Base-by-base conservation (phyloP, 2,888 invertebrate species). In the Lasioglossum vierecki region DNA sequence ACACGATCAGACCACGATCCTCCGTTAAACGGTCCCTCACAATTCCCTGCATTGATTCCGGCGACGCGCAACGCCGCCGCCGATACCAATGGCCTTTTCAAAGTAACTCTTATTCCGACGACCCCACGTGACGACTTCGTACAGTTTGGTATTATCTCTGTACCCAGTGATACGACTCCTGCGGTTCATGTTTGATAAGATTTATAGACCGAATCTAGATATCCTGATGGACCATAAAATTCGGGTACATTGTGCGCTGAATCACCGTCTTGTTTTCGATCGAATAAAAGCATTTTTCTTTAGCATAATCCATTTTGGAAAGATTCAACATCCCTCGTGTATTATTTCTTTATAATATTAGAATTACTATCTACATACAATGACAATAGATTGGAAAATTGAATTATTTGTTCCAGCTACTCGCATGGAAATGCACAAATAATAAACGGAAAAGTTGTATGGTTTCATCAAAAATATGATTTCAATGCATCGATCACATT, bases 41-140 rank as follows among this genome's bases (percentile, higher is more conserved):
- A 81, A 81, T 77, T 39, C 60, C 39, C 44, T 22, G 80, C 78
- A 81, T 81, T 81, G 80, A 81, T 81, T 81, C 71, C 78, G 71
- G 80, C 80, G 71, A 77, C 80, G 77, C 46, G 46, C 46, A 46
- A 46, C 15, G 15, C 46, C 46, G 15, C 15, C 46, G 46, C 77
- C 70, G 80, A 80, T 80, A 80, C 80, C 77, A 71, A 81, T 71
- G 60, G 77, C 39, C 78, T 39, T 15, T 71, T 22, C 60, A 8
- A 49, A 78, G 78, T 78, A 81, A 81, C 80, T 81, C 77, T 77
- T 70, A 71, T 71, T 60, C 49, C 80, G 78, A 78, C 78, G 71
- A 71, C 78, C 71, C 30, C 39, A n/a, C 71, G 71, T 63, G 60
- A 71, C 71, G 78, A 81, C 78, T 78, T 78, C 71, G 39, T 71